These are phyloP conservation scores for Trachemys scripta DNA, from an alignment of 2,113 vertebrate genomes.

Conservation along the genomic window DNA sequence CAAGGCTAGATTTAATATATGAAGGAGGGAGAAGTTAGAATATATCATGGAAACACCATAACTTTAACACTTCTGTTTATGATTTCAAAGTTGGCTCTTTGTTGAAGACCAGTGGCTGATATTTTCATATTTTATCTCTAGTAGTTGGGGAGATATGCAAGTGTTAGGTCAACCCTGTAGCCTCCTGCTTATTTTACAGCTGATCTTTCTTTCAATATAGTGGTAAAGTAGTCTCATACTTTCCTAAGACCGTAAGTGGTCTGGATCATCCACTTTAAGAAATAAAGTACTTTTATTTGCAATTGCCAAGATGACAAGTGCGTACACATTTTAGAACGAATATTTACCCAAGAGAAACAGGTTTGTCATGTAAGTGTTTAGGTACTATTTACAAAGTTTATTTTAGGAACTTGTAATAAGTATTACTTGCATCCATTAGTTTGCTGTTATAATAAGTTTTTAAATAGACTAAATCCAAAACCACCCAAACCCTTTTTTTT, in stretches of 20 bases:
- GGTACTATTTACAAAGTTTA: neutral
- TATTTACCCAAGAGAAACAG: neutral
- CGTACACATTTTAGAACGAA: neutral
- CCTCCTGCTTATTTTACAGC: neutral
- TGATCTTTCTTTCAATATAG: neutral
- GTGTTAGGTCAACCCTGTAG: neutral
- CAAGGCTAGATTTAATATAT: neutral
- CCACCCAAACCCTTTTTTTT: neutral
- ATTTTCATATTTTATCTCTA: neutral
- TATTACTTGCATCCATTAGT: neutral
- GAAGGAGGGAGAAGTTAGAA: neutral
- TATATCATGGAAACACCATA: neutral
- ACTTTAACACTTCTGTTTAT: neutral
- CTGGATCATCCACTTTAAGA: neutral
- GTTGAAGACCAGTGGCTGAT: neutral
- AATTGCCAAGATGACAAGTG: neutral
- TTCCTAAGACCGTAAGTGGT: neutral
- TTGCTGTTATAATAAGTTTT: neutral
- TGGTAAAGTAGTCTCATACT: fast-evolving
- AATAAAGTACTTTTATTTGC: neutral
- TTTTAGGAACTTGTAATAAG: neutral
- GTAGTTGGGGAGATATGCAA: neutral
- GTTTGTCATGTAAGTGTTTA: neutral
- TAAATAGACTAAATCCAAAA: neutral
- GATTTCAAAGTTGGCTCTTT: neutral